Conservation (phyloP, 2,888 invertebrate species). For the Netelia virgata region DNA sequence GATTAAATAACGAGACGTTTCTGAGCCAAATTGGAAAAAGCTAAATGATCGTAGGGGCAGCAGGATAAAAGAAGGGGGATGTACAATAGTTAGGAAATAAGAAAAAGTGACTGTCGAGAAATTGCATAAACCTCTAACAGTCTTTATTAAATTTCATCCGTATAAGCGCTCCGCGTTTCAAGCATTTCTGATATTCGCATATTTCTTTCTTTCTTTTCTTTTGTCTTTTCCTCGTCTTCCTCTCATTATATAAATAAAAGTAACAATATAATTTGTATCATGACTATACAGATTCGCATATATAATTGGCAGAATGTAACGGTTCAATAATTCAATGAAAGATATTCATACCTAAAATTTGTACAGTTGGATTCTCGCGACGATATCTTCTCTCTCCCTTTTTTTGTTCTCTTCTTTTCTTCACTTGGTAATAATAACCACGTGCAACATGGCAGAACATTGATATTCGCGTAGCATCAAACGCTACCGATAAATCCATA, state of each 20-base stretch:
- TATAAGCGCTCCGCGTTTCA: conserved; percentile 73
- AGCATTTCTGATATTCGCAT: conserved; percentile 73
- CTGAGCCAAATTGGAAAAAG: not conserved
- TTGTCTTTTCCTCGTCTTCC: conserved; percentile 55
- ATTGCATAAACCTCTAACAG: conserved; percentile 82
- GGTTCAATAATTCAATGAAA: conserved; percentile 77
- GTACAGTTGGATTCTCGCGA: conserved; percentile 79
- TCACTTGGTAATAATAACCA: conserved; percentile 34
- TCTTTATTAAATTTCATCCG: conserved; percentile 83
- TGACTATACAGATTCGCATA: conserved; percentile 80
- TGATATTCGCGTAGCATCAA: conserved; percentile 55
- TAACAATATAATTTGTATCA: conserved; percentile 80
- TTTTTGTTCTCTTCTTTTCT: conserved; percentile 35
- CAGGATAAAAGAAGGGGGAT: conserved; percentile 17
- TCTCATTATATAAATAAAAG: conserved; percentile 81
- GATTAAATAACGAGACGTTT: conserved; percentile 8
- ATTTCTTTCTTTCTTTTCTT: conserved; percentile 76
- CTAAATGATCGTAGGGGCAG: not conserved
- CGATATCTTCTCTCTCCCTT: conserved; percentile 40
- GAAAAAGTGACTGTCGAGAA: conserved; percentile 18
- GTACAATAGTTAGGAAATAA: conserved; percentile 19
- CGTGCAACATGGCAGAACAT: conserved; percentile 50
- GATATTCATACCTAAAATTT: conserved; percentile 78
- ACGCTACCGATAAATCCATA: conserved; percentile 46
- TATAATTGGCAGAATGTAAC: conserved; percentile 81